Evolutionary conservation across 2,797 vertebrate species (phyloP).

Genomic region (Bovichtus variegatus): DNA sequence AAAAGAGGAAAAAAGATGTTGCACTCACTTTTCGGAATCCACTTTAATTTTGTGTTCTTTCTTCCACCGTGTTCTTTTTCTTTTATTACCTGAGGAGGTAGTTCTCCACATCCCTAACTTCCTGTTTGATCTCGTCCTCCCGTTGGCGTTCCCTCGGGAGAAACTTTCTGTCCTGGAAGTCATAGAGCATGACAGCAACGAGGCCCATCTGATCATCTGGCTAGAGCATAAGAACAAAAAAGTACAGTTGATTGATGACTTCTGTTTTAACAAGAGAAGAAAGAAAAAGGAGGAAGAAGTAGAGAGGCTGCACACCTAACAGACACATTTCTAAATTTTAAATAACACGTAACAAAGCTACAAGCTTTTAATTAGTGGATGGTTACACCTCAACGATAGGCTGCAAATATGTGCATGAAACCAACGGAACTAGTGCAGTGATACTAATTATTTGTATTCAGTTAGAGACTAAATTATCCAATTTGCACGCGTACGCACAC

Average conservation of each 20-base stretch:
- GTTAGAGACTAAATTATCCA: conserved; percentile 20
- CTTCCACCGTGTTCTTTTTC: not conserved
- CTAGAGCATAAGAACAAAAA: conserved; percentile 69
- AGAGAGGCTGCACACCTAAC: not conserved
- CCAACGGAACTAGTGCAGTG: conserved; percentile 19
- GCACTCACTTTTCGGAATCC: not conserved
- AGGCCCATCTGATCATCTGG: conserved; percentile 88
- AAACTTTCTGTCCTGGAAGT: conserved; percentile 92
- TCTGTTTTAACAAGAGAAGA: conserved; percentile 18
- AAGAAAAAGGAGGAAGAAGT: not conserved
- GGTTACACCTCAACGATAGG: conserved; percentile 4
- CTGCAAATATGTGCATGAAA: not conserved
- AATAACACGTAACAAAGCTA: not conserved
- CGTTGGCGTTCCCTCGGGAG: conserved; percentile 69
- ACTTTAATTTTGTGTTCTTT: not conserved
- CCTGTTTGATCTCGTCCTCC: conserved; percentile 79
- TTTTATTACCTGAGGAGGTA: conserved; percentile 84
- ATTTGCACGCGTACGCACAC: conserved; percentile 27
- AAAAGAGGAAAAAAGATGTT: conserved; percentile 2
- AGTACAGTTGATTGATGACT: conserved; percentile 5
- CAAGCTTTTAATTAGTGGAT: conserved; percentile 8
- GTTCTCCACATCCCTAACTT: conserved; percentile 87
- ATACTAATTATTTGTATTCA: conserved; percentile 32
- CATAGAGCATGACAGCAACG: conserved; percentile 91
- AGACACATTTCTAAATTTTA: not conserved